Evolutionary conservation across 2,888 invertebrate species (phyloP).

Genomic region (Crepidodera aurea): DNA sequence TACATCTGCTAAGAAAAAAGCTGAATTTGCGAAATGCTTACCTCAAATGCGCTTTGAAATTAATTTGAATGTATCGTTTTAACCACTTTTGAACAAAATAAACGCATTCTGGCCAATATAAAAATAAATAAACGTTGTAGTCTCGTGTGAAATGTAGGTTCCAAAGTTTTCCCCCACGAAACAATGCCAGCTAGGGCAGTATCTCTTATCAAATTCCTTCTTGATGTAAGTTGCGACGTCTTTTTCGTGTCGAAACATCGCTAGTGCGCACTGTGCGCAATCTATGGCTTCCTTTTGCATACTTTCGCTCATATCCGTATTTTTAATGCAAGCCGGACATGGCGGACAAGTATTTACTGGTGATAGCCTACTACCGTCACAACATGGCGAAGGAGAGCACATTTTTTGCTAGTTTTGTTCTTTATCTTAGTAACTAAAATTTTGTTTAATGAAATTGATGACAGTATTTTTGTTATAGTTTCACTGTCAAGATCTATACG

Average conservation of each 20-base stretch:
- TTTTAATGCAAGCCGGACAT: constrained; percentile 6
- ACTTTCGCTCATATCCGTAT: constrained; percentile 9
- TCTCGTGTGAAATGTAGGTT: not conserved
- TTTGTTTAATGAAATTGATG: not conserved
- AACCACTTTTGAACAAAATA: not conserved
- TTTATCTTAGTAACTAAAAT: not conserved
- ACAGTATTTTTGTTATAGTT: too few species aligned
- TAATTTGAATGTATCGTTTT: too few species aligned
- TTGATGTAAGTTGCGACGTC: constrained; percentile 9
- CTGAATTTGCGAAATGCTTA: too few species aligned
- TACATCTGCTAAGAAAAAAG: too few species aligned
- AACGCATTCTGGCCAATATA: not conserved
- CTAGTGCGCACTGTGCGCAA: constrained; percentile 3
- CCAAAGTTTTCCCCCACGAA: constrained; percentile 5
- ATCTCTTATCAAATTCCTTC: constrained; percentile 11
- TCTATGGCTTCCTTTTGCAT: constrained; percentile 12
- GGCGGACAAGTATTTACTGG: not conserved
- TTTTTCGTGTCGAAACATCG: constrained; percentile 8
- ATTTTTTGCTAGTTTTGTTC: not conserved
- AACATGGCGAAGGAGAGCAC: not conserved
- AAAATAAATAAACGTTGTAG: not conserved
- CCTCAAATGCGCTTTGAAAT: too few species aligned
- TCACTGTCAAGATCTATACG: not conserved
- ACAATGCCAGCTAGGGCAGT: constrained; percentile 12
- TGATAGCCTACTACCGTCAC: not conserved